phyloP scores from a whole-genome alignment of 2,113 vertebrate species.

The Aegotheles bennettii region DNA sequence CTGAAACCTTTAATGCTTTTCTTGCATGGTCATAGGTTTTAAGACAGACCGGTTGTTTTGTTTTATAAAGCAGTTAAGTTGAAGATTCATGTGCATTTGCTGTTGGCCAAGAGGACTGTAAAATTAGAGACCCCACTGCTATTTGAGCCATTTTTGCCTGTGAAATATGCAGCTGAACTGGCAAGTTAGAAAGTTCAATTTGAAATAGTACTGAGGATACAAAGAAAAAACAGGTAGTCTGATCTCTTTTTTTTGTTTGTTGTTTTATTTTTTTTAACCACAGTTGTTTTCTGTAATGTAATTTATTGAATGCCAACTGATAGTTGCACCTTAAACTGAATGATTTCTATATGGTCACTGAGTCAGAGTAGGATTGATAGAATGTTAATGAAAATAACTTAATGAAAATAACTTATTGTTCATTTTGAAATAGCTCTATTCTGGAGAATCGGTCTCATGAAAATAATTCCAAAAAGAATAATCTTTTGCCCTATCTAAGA shows the following conservation, averaged over 20 bases:
- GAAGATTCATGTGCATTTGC: neutral
- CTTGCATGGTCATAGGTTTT: slow-evolving; percentile 51
- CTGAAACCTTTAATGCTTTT: slow-evolving; percentile 27
- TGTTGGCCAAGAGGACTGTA: slow-evolving; percentile 45
- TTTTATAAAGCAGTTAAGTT: slow-evolving; percentile 38
- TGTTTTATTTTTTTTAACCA: slow-evolving; percentile 61
- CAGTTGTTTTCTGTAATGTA: slow-evolving; percentile 50
- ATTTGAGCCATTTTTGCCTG: slow-evolving; percentile 51
- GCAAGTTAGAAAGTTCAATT: slow-evolving; percentile 26
- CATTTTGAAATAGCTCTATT: slow-evolving; percentile 32
- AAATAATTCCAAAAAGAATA: neutral
- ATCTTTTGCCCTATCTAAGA: neutral
- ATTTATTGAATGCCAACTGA: slow-evolving; percentile 69
- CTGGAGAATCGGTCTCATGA: slow-evolving; percentile 57
- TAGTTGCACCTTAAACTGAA: slow-evolving; percentile 71
- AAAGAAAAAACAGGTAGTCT: slow-evolving; percentile 46
- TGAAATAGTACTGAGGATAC: slow-evolving; percentile 32
- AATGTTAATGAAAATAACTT: slow-evolving; percentile 65
- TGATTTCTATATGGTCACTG: slow-evolving; percentile 56
- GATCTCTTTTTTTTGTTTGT: slow-evolving; percentile 31
- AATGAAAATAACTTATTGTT: slow-evolving; percentile 60
- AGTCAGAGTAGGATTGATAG: slow-evolving; percentile 54
- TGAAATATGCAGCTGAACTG: slow-evolving; percentile 57
- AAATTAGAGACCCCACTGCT: slow-evolving; percentile 39
- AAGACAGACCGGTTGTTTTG: slow-evolving; percentile 26